Conservation (phyloP, 92 coral and sea anemone species). For the Epizoanthus scotinus region DNA sequence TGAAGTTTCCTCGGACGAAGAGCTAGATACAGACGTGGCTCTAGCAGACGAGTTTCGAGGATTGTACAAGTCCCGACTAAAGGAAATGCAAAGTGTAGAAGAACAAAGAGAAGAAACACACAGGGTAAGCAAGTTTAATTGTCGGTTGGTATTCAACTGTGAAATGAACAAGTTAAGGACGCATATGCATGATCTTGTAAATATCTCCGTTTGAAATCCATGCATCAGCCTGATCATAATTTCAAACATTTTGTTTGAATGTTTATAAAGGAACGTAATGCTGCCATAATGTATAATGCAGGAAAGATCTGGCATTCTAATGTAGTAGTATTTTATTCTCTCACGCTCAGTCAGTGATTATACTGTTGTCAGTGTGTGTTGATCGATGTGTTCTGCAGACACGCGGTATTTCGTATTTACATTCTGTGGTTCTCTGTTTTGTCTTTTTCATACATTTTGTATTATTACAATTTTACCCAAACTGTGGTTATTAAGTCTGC, state of each 20-base stretch:
- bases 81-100: conserved; percentile 84
- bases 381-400: not conserved
- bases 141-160: not conserved
- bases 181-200: no score
- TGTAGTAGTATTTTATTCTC: not conserved
- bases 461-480: not conserved
- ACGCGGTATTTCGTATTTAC: conserved; percentile 16
- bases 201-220: no score
- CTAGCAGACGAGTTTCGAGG: conserved; percentile 89
- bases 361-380: no score
- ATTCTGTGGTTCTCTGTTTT: not conserved
- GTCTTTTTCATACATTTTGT: not conserved
- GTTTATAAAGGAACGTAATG: no score
- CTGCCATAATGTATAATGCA: no score
- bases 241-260: no score
- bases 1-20: conserved; percentile 68
- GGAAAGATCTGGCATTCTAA: no score
- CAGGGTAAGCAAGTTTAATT: conserved; percentile 51
- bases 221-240: no score
- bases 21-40: conserved; percentile 68
- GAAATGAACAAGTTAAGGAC: not conserved
- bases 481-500: not conserved
- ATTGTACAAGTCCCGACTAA: conserved; percentile 77
- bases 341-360: not conserved
- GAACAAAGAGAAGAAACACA: conserved; percentile 85